Evolutionary conservation across 1,140 invertebrate species (phyloP).

Genomic region (Euura lappo): DNA sequence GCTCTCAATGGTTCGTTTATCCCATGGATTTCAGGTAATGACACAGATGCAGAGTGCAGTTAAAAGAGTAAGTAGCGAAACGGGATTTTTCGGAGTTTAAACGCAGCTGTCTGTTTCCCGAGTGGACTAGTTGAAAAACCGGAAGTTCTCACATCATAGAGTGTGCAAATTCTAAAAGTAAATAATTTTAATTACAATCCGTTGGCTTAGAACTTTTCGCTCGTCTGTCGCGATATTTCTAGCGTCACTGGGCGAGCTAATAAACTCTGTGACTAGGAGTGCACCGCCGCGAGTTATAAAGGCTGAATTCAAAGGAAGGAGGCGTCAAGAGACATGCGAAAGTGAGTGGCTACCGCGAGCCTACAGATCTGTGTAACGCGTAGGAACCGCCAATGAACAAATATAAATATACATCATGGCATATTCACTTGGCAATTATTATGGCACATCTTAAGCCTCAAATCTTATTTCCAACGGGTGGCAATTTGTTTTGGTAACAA

Average conservation of each 20-base stretch:
- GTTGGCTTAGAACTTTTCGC: background rate
- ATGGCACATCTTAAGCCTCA: constrained; percentile 8
- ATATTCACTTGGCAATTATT: constrained; percentile 12
- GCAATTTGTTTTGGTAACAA: constrained; percentile 16
- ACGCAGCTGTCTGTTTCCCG: too few relatives aligned
- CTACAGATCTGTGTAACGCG: background rate
- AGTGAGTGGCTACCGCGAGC: background rate
- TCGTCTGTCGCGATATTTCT: background rate
- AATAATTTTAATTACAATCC: too few relatives aligned
- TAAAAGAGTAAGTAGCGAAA: too few relatives aligned
- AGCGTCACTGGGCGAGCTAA: background rate
- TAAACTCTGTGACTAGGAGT: background rate
- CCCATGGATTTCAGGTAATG: too few relatives aligned
- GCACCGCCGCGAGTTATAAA: background rate
- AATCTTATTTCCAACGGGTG: background rate
- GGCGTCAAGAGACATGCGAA: background rate
- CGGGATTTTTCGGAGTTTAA: too few relatives aligned
- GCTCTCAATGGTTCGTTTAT: too few relatives aligned
- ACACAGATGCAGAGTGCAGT: too few relatives aligned
- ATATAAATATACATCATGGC: constrained; percentile 6
- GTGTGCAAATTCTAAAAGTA: too few relatives aligned
- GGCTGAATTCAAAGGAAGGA: background rate
- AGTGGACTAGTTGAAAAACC: too few relatives aligned
- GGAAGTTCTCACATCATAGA: too few relatives aligned
- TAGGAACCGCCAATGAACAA: background rate